These are phyloP conservation scores for Chloroceryle amazona DNA, from an alignment of 2,797 vertebrate species.

Conservation along the genomic window DNA sequence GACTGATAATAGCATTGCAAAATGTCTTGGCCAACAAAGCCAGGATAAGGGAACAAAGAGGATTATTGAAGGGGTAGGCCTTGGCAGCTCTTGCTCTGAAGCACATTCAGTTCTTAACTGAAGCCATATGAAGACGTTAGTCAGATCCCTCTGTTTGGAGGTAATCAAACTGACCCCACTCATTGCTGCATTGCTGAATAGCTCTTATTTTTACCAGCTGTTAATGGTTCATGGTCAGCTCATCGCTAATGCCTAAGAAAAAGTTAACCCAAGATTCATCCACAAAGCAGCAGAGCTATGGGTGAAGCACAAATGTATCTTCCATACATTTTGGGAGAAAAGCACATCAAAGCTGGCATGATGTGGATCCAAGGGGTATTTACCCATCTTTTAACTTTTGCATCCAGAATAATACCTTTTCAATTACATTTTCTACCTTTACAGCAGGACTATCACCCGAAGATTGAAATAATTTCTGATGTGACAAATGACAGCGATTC, in stretches of 20 bases:
- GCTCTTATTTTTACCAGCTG: not conserved
- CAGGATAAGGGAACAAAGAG: not conserved
- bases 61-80: not conserved
- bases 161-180: not conserved
- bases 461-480: constrained; percentile 85
- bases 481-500: constrained; percentile 57
- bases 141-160: not conserved
- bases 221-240: not conserved
- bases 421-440: not conserved
- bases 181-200: not conserved
- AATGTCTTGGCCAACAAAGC: not conserved
- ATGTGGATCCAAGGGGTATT: not conserved
- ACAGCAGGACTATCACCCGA: constrained; percentile 76
- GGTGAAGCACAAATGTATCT: not conserved
- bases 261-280: not conserved
- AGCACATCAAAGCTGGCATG: not conserved
- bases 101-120: not conserved
- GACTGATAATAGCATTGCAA: not conserved
- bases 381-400: not conserved
- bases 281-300: not conserved
- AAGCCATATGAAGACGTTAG: not conserved
- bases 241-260: not conserved
- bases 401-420: not conserved
- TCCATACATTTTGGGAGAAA: not conserved
- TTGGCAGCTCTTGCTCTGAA: not conserved